phyloP scores from a whole-genome alignment of 2,888 invertebrate species.

The Agriopis leucophaearia region DNA sequence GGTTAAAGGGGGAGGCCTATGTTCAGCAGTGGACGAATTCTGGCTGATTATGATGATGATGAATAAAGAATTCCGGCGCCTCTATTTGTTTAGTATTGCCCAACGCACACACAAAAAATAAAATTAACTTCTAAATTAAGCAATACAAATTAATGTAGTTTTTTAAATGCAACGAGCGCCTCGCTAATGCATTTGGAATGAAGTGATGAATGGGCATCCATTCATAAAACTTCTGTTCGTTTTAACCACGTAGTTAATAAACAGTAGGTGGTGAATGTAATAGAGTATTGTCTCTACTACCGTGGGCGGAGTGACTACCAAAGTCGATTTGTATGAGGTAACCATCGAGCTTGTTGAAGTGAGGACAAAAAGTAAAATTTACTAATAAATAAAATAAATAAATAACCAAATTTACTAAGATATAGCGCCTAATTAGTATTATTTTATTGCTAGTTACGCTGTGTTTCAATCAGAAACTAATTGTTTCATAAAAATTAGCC shows the following conservation, averaged over 20 bases:
- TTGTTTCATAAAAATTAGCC: too few species aligned
- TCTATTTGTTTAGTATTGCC: conserved; percentile 6
- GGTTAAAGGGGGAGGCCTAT: too few species aligned
- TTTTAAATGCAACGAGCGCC: conserved; percentile 43
- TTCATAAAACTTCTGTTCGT: conserved; percentile 54
- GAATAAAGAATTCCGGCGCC: conserved; percentile 6
- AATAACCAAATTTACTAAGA: background rate
- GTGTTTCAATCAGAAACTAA: too few species aligned
- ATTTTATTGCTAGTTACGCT: too few species aligned
- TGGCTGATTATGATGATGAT: too few species aligned
- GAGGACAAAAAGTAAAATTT: conserved; percentile 5
- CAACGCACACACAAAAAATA: conserved; percentile 25
- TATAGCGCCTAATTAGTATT: too few species aligned
- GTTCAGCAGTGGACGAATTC: too few species aligned
- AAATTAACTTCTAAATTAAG: conserved; percentile 32
- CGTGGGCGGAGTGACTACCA: conserved; percentile 63
- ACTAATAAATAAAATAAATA: background rate
- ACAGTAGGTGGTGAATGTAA: conserved; percentile 75
- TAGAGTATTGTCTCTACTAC: conserved; percentile 75
- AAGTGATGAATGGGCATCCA: conserved; percentile 57
- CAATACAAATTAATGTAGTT: conserved; percentile 34
- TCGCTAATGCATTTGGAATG: conserved; percentile 46
- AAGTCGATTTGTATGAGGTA: conserved; percentile 41
- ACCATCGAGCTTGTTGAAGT: conserved; percentile 7
- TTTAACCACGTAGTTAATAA: conserved; percentile 50